These are phyloP conservation scores for Oncorhynchus clarkii DNA, from an alignment of 2,113 vertebrate genomes.

Conservation along the genomic window DNA sequence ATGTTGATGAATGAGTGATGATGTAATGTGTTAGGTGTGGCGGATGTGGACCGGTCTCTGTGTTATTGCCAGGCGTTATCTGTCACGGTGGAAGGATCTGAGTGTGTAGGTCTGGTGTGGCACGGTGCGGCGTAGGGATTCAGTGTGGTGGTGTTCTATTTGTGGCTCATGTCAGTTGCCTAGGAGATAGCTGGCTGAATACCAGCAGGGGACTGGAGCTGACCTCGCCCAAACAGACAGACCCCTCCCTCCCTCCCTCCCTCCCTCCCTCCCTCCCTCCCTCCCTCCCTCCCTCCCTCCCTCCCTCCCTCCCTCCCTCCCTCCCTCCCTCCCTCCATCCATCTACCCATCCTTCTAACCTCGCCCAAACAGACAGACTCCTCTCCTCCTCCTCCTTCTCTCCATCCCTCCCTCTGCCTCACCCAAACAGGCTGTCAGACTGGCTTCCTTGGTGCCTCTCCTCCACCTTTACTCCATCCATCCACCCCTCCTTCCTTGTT, in stretches of 20 bases:
- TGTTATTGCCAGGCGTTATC: conserved; percentile 23
- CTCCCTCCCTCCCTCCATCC: accelerated
- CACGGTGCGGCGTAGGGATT: conserved; percentile 46
- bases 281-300: too few relatives aligned
- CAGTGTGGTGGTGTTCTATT: conserved; percentile 56
- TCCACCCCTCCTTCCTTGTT: too few relatives aligned
- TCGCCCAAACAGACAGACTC: conserved; percentile 18
- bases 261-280: too few relatives aligned
- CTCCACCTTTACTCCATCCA: too few relatives aligned
- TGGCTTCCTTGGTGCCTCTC: background rate
- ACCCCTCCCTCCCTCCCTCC: too few relatives aligned
- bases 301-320: too few relatives aligned
- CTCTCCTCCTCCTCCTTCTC: too few relatives aligned
- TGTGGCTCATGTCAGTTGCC: conserved; percentile 69
- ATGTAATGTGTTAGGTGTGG: too few relatives aligned
- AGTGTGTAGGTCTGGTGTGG: conserved; percentile 41
- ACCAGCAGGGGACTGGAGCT: conserved; percentile 60
- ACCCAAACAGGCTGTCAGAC: background rate
- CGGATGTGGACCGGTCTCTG: background rate
- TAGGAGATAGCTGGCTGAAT: conserved; percentile 65
- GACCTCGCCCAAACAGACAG: conserved; percentile 41
- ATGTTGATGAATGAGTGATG: too few relatives aligned
- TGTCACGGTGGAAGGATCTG: conserved; percentile 49
- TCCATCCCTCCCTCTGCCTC: too few relatives aligned
- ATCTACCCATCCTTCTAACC: conserved; percentile 16